Evolutionary conservation across 2,888 invertebrate species (phyloP), one percentile per base, ranked within the genome.

Genomic region (Nebria brevicollis): DNA sequence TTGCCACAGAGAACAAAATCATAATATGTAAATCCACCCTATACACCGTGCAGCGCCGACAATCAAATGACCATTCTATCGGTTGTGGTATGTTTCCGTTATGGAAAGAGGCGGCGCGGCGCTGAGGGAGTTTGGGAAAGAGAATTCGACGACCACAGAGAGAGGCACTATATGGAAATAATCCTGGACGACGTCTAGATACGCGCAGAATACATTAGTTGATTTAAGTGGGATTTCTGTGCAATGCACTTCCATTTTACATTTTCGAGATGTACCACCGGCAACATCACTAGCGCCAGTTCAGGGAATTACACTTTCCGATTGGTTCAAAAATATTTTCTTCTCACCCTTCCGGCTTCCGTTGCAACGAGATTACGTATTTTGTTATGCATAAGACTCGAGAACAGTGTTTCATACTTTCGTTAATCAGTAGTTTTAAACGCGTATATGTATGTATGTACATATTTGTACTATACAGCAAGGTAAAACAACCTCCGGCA

Each of bases 191-290:
- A 54, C 54, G 54, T 54, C 77, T 72, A 65, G 66, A 72, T 72
- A 77, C 64, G 34, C 72, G 4, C 72, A 68, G 75, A 79, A 79
- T 79, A 79, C 75, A 79, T 79, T 79, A 75, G 79, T 70, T 79
- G 74, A 79, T 79, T 79, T 75, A 79, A 79, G 75, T 54, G 72
- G 79, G 79, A 79, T 79, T 54, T 54, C 54, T 54, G 66, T 75
- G 41, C 73, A 42, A 42, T 72, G 41, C 79, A 79, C 79, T 79
- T 74, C 79, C 10, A 11, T 42, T 42, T 41, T 54, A 13, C 54
- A 54, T 54, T 54, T 54, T 54, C 8, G 54, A 54, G 54, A 54
- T 54, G 54, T 54, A 54, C 54, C 54, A 54, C 54, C 54, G 6
- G 10, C 11, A 11, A 54, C 54, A 54, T 54, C 10, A 8, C n/a